A percentile compares a stretch with the other conserved stretches of the same genome.
Evolutionary conservation across 30 jellyfish, hydroid and myxozoan species (phyloP).

Genomic region (Pelagia noctiluca): DNA sequence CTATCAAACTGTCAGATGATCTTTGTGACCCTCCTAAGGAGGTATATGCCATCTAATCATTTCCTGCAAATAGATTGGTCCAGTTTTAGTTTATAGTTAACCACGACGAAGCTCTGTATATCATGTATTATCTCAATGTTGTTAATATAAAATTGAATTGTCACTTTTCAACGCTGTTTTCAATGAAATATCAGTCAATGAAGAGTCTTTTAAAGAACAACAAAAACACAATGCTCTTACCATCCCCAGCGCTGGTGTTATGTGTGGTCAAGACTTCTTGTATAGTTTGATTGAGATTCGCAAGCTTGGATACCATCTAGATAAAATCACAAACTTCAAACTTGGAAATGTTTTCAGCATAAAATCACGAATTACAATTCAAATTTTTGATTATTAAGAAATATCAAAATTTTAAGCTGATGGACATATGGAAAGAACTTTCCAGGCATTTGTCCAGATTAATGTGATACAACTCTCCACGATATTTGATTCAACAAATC

Average conservation of each 20-base stretch:
- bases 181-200: not conserved
- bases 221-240: not conserved
- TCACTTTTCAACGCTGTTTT: not conserved
- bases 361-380: no score
- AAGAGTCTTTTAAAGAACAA: not conserved
- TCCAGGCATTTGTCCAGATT: no score
- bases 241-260: not conserved
- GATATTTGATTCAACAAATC: no score
- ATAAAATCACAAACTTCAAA: no score
- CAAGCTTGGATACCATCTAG: conserved; percentile 32
- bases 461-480: no score
- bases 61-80: no score
- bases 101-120: not conserved
- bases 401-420: no score
- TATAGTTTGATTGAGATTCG: not conserved
- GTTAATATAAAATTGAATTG: not conserved
- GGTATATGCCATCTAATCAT: no score
- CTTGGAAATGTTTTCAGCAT: no score
- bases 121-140: not conserved
- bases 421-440: no score
- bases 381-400: no score
- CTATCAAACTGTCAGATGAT: not conserved
- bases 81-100: no score
- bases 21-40: not conserved
- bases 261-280: conserved; percentile 2